A percentile compares a stretch with the other conserved stretches of the same genome.
phyloP scores from a whole-genome alignment of 1,140 invertebrate genomes.

The Aradophagus sp. region DNA sequence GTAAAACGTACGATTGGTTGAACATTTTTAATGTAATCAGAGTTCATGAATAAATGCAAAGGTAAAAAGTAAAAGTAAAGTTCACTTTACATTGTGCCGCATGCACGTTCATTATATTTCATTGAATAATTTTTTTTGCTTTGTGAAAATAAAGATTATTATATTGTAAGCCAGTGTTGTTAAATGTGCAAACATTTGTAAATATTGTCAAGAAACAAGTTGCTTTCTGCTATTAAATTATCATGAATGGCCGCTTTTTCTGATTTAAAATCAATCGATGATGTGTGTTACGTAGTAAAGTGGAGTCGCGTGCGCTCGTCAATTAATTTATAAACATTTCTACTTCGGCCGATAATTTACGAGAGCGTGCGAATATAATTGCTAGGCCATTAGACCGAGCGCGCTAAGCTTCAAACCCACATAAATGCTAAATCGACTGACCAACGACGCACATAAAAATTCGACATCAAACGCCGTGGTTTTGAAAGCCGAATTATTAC shows the following conservation, averaged over 20 bases:
- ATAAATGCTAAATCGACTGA: conserved; percentile 28
- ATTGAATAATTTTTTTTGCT: too few species aligned
- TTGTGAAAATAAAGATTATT: too few species aligned
- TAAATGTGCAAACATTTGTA: too few species aligned
- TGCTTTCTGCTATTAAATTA: too few species aligned
- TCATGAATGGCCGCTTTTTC: conserved; percentile 5
- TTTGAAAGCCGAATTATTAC: conserved; percentile 23
- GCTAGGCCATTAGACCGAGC: conserved; percentile 37
- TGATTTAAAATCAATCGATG: conserved; percentile 2
- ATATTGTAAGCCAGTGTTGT: too few species aligned
- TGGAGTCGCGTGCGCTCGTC: conserved; percentile 30
- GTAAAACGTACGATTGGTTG: too few species aligned
- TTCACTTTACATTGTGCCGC: too few species aligned
- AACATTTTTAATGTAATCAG: too few species aligned
- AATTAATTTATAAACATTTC: conserved; percentile 42
- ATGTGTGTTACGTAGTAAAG: conserved; percentile 8
- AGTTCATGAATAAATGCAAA: too few species aligned
- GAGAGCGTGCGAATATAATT: conserved; percentile 25
- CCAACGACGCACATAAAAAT: conserved; percentile 29
- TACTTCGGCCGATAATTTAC: conserved; percentile 26
- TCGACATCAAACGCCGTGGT: conserved; percentile 8
- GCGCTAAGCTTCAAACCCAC: conserved; percentile 17
- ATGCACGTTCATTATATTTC: too few species aligned
- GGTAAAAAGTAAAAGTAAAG: too few species aligned
- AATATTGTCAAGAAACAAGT: too few species aligned